Evolutionary conservation across 2,797 vertebrate species (phyloP).

Genomic region (Scleropages formosus): DNA sequence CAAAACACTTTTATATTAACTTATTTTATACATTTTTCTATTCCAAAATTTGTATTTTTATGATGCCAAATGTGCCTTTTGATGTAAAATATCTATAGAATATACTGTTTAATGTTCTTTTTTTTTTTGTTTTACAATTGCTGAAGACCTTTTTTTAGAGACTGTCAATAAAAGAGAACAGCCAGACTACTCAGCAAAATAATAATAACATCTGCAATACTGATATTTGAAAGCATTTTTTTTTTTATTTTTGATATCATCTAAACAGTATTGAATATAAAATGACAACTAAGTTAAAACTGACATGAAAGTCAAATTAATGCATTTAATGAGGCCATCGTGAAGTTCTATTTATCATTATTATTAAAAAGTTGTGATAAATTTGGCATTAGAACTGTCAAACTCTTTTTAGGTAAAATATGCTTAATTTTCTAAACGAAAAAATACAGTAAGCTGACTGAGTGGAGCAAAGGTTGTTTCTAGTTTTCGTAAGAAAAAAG

Average conservation of each 20-base stretch:
- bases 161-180: not conserved
- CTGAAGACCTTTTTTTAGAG: conserved; percentile 22
- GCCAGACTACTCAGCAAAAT: not conserved
- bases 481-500: no score
- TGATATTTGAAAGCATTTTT: no score
- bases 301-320: no score
- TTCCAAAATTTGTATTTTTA: conserved; percentile 32
- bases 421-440: no score
- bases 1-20: conserved; percentile 34
- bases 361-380: no score
- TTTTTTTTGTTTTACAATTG: not conserved
- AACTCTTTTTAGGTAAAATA: no score
- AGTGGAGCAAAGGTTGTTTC: no score
- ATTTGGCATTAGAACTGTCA: no score
- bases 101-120: not conserved
- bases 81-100: conserved; percentile 10
- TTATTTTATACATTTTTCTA: conserved; percentile 34
- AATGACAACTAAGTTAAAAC: not conserved
- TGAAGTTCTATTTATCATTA: no score
- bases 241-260: not conserved
- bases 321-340: no score
- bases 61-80: conserved; percentile 30
- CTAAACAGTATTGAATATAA: not conserved
- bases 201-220: no score
- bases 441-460: no score